Base-by-base conservation (phyloP, 2,888 invertebrate genomes). In the Danaus chrysippus region DNA sequence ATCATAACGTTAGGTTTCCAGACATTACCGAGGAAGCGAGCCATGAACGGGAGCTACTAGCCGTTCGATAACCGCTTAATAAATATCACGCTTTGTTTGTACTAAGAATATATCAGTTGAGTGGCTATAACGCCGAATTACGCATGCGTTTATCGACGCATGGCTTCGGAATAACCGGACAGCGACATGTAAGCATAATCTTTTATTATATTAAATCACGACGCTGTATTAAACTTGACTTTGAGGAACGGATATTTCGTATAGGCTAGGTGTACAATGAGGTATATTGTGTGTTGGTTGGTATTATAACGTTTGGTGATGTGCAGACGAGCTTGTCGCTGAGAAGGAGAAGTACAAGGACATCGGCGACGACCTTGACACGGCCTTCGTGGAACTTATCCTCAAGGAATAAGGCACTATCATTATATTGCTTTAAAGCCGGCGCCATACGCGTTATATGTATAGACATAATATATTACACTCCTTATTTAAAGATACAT, bases 301-400 rank as follows among this genome's bases (percentile, higher is more conserved):
- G 58, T 23, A 59, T 49, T 56, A 62, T 49, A 52, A 61, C 52
- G 56, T 12, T 65, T 62, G 59, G 54, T 55, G 66, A 66, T 69
- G 64, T 62, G 54, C 67, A 97, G 97, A 97, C 94, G 97, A 97
- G 89, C 95, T 97, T 87, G 96, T 97, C 83, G 95, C 96, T 90
- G 97, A 97, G 92, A 99, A 99, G 94, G 99, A 99, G 93, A 98
- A 98, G 91, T 99, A 98, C 98, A 99, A 99, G 95, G 96, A 97
- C 93, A 99, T 99, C 93, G 98, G 98, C 93, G 99, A 99, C 94
- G 99, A 99, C 92, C 94, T 99, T 94, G 99, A 99, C 93, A 96
- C 97, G 87, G 99, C 99, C 85, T 99, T 99, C 93, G 97, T 98
- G 92, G 96, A 96, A 91, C 95, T 96, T 86, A 95, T 95, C 92